Conservation (phyloP, 2,113 vertebrate species). For the Pluvialis apricaria region DNA sequence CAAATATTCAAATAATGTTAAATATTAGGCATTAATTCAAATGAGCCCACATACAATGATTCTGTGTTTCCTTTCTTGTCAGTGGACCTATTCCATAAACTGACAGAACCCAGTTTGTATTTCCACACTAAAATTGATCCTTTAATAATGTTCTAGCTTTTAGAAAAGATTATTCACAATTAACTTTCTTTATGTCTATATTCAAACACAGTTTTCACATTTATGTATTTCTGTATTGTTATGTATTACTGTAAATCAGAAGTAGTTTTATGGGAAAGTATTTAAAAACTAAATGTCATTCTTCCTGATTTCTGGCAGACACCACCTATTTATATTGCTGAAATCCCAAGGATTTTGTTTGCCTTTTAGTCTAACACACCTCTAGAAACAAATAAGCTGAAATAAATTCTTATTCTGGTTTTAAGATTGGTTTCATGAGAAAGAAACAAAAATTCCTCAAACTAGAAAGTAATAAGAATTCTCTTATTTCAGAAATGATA, state of each 20-base stretch:
- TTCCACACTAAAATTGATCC: not conserved
- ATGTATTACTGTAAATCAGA: not conserved
- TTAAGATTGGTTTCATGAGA: not conserved
- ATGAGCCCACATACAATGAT: not conserved
- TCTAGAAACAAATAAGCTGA: not conserved
- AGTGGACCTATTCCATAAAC: not conserved
- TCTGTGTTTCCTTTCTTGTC: not conserved
- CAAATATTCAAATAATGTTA: not conserved
- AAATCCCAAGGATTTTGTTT: not conserved
- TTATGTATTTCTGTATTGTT: not conserved
- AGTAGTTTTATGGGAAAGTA: not conserved
- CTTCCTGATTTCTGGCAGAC: not conserved
- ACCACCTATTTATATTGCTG: not conserved
- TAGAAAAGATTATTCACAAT: not conserved
- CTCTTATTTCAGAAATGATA: not conserved
- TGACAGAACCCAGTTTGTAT: not conserved
- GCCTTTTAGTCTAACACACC: not conserved
- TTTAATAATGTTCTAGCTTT: not conserved
- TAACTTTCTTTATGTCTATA: not conserved
- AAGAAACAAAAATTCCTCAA: not conserved
- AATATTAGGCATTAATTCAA: not conserved
- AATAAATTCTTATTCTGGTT: not conserved
- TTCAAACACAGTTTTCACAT: not conserved
- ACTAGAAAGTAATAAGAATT: not conserved
- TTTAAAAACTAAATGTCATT: not conserved